Evolutionary conservation across 2,888 invertebrate species (phyloP).

Genomic region (Ephialtes manifestator): DNA sequence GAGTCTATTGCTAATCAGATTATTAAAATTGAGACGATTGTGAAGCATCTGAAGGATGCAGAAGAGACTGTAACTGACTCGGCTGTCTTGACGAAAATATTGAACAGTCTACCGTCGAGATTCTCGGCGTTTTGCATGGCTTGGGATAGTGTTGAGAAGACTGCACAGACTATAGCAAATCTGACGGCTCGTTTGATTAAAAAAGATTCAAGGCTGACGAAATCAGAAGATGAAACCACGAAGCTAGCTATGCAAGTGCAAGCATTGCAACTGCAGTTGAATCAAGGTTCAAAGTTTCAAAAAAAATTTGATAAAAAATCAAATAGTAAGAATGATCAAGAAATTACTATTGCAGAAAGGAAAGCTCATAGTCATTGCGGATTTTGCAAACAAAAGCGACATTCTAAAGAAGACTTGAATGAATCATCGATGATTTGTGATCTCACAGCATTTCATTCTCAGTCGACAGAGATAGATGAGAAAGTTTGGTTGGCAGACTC

Average conservation of each 20-base stretch:
- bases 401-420: not conserved
- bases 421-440: constrained; percentile 35
- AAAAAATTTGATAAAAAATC: constrained; percentile 4
- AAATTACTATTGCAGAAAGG: not conserved
- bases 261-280: constrained; percentile 18
- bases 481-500: constrained; percentile 62
- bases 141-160: constrained; percentile 12
- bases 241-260: constrained; percentile 24
- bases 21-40: constrained; percentile 23
- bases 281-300: not conserved
- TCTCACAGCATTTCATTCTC: constrained; percentile 13
- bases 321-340: not conserved
- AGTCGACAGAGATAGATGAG: constrained; percentile 41
- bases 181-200: constrained; percentile 17
- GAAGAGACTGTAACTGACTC: constrained; percentile 9
- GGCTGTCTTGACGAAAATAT: constrained; percentile 16
- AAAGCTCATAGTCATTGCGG: constrained; percentile 21
- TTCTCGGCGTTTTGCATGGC: constrained; percentile 26
- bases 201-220: not conserved
- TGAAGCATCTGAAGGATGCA: constrained; percentile 15
- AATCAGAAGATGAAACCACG: constrained; percentile 20
- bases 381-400: constrained; percentile 25
- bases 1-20: constrained; percentile 26
- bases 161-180: constrained; percentile 24
- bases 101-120: not conserved